Percentiles rank a stretch among this genome's conserved stretches.
Evolutionary conservation across 2,113 vertebrate species (phyloP).

Genomic region (Platanista minor): DNA sequence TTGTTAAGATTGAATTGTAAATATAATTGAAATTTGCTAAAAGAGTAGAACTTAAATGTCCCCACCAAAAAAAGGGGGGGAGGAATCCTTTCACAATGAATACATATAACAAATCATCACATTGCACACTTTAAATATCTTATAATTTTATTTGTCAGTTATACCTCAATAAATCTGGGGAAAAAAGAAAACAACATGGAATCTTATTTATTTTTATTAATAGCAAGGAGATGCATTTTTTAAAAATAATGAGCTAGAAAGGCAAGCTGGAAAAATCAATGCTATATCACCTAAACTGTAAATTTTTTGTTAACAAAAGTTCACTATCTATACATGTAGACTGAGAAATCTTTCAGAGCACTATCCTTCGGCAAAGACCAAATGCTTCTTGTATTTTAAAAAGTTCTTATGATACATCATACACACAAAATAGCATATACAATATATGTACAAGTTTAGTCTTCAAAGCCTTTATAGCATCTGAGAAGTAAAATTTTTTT

Average conservation of each 20-base stretch:
- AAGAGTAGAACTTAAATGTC: neutral
- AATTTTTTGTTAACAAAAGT: conserved; percentile 18
- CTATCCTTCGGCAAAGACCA: neutral
- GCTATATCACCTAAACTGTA: neutral
- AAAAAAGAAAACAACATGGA: neutral
- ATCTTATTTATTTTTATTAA: conserved; percentile 6
- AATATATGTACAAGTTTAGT: neutral
- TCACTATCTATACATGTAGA: neutral
- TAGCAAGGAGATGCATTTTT: neutral
- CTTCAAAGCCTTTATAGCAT: neutral
- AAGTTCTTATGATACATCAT: neutral
- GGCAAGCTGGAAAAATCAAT: neutral
- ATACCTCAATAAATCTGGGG: neutral
- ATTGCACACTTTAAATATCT: neutral
- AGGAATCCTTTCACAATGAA: neutral
- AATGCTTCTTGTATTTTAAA: conserved; percentile 14
- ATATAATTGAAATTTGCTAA: neutral
- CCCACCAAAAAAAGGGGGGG: neutral
- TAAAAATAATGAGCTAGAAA: neutral
- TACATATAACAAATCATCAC: neutral
- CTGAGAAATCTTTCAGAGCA: neutral
- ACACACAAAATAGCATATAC: neutral
- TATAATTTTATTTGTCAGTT: neutral
- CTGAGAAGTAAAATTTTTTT: neutral
- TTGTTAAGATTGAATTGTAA: neutral